phyloP scores from a whole-genome alignment of 2,888 invertebrate genomes.

The Dicranocentrus wangi region DNA sequence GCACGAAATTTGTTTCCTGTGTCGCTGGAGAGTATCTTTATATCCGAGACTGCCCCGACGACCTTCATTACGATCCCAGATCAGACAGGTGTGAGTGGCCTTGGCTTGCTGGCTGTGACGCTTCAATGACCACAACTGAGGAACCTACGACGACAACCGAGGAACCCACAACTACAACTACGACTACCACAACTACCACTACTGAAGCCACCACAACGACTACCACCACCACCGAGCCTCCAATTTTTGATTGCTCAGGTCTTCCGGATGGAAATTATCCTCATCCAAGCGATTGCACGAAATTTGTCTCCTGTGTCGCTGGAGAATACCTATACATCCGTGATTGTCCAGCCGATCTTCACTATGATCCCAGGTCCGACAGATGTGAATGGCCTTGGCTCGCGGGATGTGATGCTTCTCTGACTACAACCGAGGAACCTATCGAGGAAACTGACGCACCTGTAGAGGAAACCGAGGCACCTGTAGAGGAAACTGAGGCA shows the following conservation, averaged over 20 bases:
- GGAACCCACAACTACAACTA: neutral
- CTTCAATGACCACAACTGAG: neutral
- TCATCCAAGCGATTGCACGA: slow-evolving; percentile 39
- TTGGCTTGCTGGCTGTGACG: slow-evolving; percentile 4
- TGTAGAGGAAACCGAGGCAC: too few species aligned
- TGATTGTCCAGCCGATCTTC: slow-evolving; percentile 25
- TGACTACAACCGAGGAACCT: slow-evolving; percentile 15
- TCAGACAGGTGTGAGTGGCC: slow-evolving; percentile 2
- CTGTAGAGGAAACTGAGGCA: too few species aligned
- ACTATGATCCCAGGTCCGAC: slow-evolving; percentile 36
- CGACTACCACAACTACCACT: neutral
- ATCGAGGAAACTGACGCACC: too few species aligned
- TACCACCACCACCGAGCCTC: neutral
- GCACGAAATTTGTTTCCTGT: slow-evolving; percentile 16
- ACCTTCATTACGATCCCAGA: slow-evolving; percentile 23
- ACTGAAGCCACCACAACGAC: neutral
- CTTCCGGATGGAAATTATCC: slow-evolving; percentile 44
- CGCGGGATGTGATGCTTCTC: slow-evolving; percentile 22
- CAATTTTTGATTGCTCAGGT: slow-evolving; percentile 35
- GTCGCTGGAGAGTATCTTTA: slow-evolving; percentile 23
- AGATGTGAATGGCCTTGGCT: too few species aligned
- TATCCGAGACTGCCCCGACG: neutral
- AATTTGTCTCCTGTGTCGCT: slow-evolving; percentile 49
- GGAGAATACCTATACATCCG: slow-evolving; percentile 38
- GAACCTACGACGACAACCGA: neutral